Percentiles rank a stretch among this genome's conserved stretches.
phyloP scores from a whole-genome alignment of 2,888 invertebrate species.

The Thyatira batis region DNA sequence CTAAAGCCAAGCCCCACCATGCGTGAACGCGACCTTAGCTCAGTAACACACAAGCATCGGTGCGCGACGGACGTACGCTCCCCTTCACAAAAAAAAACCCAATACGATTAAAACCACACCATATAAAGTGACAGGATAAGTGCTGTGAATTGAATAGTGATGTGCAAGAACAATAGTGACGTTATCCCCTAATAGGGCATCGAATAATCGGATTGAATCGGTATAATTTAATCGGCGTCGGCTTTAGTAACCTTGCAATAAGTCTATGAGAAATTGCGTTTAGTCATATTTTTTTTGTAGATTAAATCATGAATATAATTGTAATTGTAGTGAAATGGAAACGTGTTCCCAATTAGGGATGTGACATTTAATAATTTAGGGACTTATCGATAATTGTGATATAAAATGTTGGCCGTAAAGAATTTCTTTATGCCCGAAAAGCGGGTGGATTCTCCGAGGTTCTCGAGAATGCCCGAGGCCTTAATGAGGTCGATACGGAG shows the following conservation, averaged over 20 bases:
- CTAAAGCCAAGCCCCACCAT: constrained; percentile 24
- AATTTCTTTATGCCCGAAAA: constrained; percentile 88
- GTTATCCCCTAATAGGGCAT: constrained; percentile 16
- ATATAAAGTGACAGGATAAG: constrained; percentile 33
- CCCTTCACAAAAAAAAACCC: constrained; percentile 5
- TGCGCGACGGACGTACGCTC: constrained; percentile 22
- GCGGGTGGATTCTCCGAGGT: constrained; percentile 81
- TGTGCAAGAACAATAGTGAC: constrained; percentile 45
- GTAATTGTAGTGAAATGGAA: constrained; percentile 26
- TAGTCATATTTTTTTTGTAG: constrained; percentile 25
- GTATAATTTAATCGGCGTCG: constrained; percentile 13
- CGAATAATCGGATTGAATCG: not conserved
- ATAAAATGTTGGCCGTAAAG: constrained; percentile 86
- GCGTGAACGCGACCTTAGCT: constrained; percentile 12
- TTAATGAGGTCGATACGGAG: constrained; percentile 87
- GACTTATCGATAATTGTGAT: constrained; percentile 8
- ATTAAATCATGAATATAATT: constrained; percentile 25
- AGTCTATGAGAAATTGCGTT: constrained; percentile 25
- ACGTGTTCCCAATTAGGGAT: constrained; percentile 16
- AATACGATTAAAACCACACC: constrained; percentile 3
- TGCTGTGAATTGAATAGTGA: constrained; percentile 38
- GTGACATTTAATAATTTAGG: constrained; percentile 1
- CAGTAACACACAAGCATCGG: constrained; percentile 33
- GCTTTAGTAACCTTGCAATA: constrained; percentile 22
- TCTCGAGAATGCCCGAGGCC: constrained; percentile 87